Evolutionary conservation across 30 jellyfish, hydroid and myxozoan species (phyloP).

Genomic region (Cassiopea xamachana): DNA sequence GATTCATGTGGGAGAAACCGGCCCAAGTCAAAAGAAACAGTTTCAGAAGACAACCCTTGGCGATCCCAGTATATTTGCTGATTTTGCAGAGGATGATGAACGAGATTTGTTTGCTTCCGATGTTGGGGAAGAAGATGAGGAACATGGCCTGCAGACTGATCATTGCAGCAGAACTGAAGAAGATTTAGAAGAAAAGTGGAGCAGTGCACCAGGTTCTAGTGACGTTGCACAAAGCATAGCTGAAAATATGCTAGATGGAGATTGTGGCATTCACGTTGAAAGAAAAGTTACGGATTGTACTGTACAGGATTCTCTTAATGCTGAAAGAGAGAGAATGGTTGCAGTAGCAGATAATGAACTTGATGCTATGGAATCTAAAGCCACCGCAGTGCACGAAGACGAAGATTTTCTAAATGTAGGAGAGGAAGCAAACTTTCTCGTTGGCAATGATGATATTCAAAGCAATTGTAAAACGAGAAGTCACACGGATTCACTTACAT

Average conservation of each 20-base stretch:
- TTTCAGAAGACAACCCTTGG: background rate
- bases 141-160: background rate
- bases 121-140: slow-evolving; percentile 19
- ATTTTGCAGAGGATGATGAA: slow-evolving; percentile 32
- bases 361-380: background rate
- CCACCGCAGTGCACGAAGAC: background rate
- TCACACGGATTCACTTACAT: background rate
- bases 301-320: background rate
- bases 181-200: background rate
- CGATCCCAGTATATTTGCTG: background rate
- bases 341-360: background rate
- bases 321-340: background rate
- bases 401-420: background rate
- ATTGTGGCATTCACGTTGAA: background rate
- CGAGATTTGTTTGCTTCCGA: slow-evolving; percentile 56
- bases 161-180: background rate
- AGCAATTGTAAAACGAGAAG: background rate
- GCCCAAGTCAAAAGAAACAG: background rate
- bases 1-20: background rate
- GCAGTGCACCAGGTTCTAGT: background rate
- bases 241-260: background rate
- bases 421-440: background rate
- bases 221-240: background rate
- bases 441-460: no score
- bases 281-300: background rate